A percentile compares a stretch with the other conserved stretches of the same genome.
These are phyloP conservation scores for Megalops atlanticus DNA, from an alignment of 2,113 vertebrate genomes.

Conservation along the genomic window DNA sequence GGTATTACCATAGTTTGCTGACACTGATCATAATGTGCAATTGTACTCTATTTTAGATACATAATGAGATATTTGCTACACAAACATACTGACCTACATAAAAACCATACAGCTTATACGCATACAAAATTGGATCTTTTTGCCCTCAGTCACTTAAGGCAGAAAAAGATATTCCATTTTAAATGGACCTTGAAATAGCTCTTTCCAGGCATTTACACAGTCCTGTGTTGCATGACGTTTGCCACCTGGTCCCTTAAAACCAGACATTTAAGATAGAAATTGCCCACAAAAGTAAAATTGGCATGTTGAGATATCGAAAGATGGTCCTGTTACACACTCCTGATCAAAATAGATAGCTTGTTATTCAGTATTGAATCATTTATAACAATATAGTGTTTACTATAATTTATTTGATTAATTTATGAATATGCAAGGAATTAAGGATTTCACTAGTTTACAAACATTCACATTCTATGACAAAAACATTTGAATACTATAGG, in stretches of 20 bases:
- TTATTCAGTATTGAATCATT: not conserved
- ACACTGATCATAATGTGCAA: too few species aligned
- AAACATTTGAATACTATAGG: not conserved
- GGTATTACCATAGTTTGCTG: too few species aligned
- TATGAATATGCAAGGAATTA: not conserved
- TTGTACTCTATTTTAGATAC: too few species aligned
- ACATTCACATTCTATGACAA: not conserved
- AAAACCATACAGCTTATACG: not conserved
- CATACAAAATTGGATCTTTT: not conserved
- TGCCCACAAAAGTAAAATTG: not conserved
- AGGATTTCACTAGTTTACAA: not conserved
- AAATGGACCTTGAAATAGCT: slow-evolving; percentile 4
- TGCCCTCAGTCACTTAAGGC: not conserved
- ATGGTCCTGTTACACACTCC: too few species aligned
- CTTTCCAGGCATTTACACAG: slow-evolving; percentile 1
- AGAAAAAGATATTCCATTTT: not conserved
- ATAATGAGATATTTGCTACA: too few species aligned
- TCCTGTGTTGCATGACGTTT: not conserved
- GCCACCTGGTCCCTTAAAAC: not conserved
- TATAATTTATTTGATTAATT: too few species aligned
- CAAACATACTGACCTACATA: too few species aligned
- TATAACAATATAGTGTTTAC: too few species aligned
- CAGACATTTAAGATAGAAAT: not conserved
- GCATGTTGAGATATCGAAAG: not conserved
- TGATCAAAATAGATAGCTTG: not conserved